Evolutionary conservation across 2,797 vertebrate genomes (phyloP).

Genomic region (Philypnodon macrostomus): DNA sequence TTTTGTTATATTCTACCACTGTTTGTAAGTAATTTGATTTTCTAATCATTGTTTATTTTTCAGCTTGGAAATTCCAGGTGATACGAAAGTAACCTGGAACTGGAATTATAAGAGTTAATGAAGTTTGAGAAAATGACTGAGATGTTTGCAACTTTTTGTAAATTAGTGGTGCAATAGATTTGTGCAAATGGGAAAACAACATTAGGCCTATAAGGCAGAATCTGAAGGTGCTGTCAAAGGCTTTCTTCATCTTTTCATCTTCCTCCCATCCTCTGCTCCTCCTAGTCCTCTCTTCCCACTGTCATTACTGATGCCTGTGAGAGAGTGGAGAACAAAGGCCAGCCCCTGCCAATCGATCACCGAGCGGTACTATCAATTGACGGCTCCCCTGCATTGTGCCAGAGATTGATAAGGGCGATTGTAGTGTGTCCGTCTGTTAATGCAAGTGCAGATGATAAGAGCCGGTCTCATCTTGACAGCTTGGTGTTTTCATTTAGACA

Average conservation of each 20-base stretch:
- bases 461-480: slow-evolving; percentile 21
- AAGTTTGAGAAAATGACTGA: slow-evolving; percentile 11
- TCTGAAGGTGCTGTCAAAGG: slow-evolving; percentile 70
- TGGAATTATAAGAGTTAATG: background rate
- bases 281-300: slow-evolving; percentile 44
- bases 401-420: slow-evolving; percentile 61
- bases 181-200: slow-evolving; percentile 58
- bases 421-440: slow-evolving; percentile 41
- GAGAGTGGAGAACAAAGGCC: slow-evolving; percentile 66
- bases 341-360: slow-evolving; percentile 63
- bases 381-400: slow-evolving; percentile 54
- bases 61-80: background rate
- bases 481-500: slow-evolving; percentile 34
- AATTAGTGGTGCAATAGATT: slow-evolving; percentile 54
- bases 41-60: too few species aligned
- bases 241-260: slow-evolving; percentile 64
- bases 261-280: slow-evolving; percentile 44
- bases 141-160: slow-evolving; percentile 22
- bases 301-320: slow-evolving; percentile 67
- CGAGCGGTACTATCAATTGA: slow-evolving; percentile 62
- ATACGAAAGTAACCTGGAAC: background rate
- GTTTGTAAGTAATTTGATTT: too few species aligned
- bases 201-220: slow-evolving; percentile 57
- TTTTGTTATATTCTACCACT: too few species aligned
- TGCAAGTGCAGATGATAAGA: slow-evolving; percentile 34